Percentiles rank a stretch among this genome's conserved stretches.
Conservation (phyloP, 2,113 vertebrate species). For the Saiga tatarica region DNA sequence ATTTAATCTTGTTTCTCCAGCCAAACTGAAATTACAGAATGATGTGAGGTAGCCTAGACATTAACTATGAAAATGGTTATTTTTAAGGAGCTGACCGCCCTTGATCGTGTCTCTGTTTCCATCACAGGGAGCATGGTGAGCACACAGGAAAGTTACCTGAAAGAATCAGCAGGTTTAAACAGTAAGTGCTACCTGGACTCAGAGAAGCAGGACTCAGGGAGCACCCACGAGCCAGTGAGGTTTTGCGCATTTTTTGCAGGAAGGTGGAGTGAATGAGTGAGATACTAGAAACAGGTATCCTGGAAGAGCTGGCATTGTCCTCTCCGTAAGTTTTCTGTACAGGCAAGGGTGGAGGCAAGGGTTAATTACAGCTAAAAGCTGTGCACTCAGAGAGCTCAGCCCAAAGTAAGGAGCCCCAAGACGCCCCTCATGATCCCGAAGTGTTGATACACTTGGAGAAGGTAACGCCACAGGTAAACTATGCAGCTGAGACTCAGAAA, state of each 20-base stretch:
- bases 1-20: not conserved
- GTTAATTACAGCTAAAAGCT: not conserved
- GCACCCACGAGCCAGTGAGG: not conserved
- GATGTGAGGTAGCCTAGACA: not conserved
- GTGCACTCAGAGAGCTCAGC: fast-evolving
- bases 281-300: not conserved
- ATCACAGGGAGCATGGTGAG: fast-evolving
- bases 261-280: fast-evolving
- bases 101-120: fast-evolving
- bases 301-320: fast-evolving
- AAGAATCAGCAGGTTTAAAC: not conserved
- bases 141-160: fast-evolving
- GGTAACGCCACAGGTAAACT: fast-evolving
- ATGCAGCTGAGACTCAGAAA: not conserved
- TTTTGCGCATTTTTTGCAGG: no score
- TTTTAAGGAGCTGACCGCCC: not conserved
- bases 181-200: no score
- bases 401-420: fast-evolving
- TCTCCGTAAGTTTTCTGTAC: fast-evolving
- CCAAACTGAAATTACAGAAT: not conserved
- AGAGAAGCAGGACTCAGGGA: not conserved
- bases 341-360: fast-evolving
- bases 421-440: fast-evolving
- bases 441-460: not conserved
- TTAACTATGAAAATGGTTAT: not conserved